Evolutionary conservation across 2,113 vertebrate species (phyloP).

Genomic region (Pycnonotus jocosus): DNA sequence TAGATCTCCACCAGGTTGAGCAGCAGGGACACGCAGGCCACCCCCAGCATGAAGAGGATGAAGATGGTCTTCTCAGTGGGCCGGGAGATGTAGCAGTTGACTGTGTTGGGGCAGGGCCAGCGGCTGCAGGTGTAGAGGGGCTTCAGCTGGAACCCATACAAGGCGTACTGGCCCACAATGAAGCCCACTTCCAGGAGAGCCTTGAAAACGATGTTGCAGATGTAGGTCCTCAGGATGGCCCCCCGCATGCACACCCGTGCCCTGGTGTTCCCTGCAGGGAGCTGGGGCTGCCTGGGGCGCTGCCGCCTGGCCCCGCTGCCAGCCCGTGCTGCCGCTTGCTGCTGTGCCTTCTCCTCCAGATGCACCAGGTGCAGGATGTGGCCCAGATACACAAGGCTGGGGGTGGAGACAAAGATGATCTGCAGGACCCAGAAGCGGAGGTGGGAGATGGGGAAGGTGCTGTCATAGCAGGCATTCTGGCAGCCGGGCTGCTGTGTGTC

Average conservation of each 20-base stretch:
- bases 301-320: not conserved
- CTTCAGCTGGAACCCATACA: constrained; percentile 85
- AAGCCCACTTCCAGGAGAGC: constrained; percentile 85
- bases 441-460: constrained; percentile 89
- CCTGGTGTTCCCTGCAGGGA: constrained; percentile 52
- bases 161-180: constrained; percentile 82
- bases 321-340: not conserved
- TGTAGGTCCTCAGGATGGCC: constrained; percentile 79
- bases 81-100: constrained; percentile 87
- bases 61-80: constrained; percentile 89
- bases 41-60: constrained; percentile 84
- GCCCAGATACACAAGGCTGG: constrained; percentile 85
- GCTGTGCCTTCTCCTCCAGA: constrained; percentile 79
- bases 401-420: constrained; percentile 89
- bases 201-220: constrained; percentile 84
- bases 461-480: constrained; percentile 87
- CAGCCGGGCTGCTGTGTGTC: constrained; percentile 89
- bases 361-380: constrained; percentile 86
- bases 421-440: constrained; percentile 92
- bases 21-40: constrained; percentile 82
- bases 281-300: constrained; percentile 58
- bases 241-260: constrained; percentile 77
- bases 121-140: constrained; percentile 83
- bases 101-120: constrained; percentile 83
- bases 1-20: constrained; percentile 88